Percentiles rank a stretch among this genome's conserved stretches.
These are phyloP conservation scores for Chlorospingus flavigularis DNA, from an alignment of 2,797 vertebrate genomes.

Conservation along the genomic window DNA sequence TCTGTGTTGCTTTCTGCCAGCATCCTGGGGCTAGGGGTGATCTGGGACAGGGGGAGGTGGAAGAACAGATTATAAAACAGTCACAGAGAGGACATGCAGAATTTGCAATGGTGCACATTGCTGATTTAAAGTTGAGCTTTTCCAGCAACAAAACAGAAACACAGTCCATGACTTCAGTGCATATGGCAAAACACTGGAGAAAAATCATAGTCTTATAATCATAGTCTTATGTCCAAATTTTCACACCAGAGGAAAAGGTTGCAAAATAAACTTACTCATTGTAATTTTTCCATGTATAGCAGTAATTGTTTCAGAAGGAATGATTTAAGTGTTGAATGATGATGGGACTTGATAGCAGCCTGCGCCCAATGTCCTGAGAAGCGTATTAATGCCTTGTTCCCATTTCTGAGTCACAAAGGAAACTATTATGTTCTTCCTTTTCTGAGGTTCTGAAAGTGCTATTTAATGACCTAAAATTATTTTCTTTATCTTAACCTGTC, in stretches of 20 bases:
- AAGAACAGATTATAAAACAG: not conserved
- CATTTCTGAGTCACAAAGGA: not conserved
- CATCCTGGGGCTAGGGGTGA: not conserved
- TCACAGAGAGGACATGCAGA: not conserved
- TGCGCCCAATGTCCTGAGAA: not conserved
- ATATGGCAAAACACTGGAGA: not conserved
- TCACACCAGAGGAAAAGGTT: not conserved
- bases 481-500: not conserved
- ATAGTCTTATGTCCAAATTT: not conserved
- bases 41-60: not conserved
- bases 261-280: not conserved
- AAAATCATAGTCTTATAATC: not conserved
- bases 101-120: rapidly evolving
- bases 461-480: not conserved
- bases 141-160: not conserved
- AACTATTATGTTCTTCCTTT: not conserved
- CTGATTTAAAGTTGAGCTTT: not conserved
- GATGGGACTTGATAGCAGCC: not conserved
- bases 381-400: not conserved
- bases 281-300: not conserved
- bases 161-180: not conserved
- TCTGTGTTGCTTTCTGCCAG: not conserved
- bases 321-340: not conserved
- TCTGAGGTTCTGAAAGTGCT: not conserved
- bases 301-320: not conserved